A percentile compares a stretch with the other conserved stretches of the same genome.
Evolutionary conservation across 2,797 vertebrate species (phyloP).

Genomic region (Molossus alvarezi): DNA sequence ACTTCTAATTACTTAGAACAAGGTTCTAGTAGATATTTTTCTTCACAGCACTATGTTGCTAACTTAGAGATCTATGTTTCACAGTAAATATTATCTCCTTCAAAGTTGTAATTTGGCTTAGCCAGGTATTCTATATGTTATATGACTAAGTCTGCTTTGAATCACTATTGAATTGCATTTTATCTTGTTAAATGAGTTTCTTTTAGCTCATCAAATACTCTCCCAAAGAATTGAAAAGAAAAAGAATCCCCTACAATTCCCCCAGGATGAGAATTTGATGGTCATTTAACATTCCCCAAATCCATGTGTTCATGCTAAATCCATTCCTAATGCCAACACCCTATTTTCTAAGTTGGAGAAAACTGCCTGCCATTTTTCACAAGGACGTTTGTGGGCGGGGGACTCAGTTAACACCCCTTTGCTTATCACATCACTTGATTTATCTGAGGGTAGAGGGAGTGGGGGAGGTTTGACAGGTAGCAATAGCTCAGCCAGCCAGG

Average conservation of each 20-base stretch:
- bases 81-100: constrained; percentile 23
- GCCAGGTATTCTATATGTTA: neutral
- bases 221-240: constrained; percentile 48
- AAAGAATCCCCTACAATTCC: constrained; percentile 4
- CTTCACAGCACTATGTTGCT: constrained; percentile 17
- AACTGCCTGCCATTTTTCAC: constrained; percentile 76
- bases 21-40: neutral
- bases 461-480: constrained; percentile 78
- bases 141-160: neutral
- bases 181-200: constrained; percentile 58
- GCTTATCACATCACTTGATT: constrained; percentile 81
- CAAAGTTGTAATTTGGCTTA: constrained; percentile 10
- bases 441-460: constrained; percentile 70
- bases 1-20: constrained; percentile 44
- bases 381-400: constrained; percentile 66
- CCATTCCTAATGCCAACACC: constrained; percentile 1
- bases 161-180: constrained; percentile 57
- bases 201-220: constrained; percentile 62
- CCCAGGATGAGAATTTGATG: constrained; percentile 31
- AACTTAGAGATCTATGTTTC: neutral
- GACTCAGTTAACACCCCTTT: constrained; percentile 74
- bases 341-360: constrained; percentile 68
- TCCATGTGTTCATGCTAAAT: constrained; percentile 44
- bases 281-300: constrained; percentile 41
- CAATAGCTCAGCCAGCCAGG: constrained; percentile 69